Conservation (phyloP, 1,140 invertebrate species). For the Psilanteris sp. region DNA sequence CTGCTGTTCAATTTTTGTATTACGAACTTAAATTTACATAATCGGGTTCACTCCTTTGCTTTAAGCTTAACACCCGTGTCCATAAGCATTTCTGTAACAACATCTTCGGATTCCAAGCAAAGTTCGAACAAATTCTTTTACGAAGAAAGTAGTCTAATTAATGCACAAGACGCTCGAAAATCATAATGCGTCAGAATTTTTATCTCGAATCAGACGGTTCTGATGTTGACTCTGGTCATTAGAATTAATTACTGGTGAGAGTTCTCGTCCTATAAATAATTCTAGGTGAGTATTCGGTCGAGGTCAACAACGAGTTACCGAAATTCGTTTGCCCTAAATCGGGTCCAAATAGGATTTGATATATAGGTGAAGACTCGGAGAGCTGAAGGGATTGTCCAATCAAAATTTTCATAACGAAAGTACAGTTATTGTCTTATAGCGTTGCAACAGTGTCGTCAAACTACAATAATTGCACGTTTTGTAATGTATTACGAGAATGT, state of each 20-base stretch:
- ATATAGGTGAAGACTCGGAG: too few species aligned
- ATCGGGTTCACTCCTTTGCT: too few species aligned
- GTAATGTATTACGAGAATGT: constrained; percentile 42
- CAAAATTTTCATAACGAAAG: constrained; percentile 46
- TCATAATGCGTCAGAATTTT: too few species aligned
- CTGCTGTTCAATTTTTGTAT: too few species aligned
- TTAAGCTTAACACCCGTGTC: too few species aligned
- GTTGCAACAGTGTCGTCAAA: constrained; percentile 25
- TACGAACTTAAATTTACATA: too few species aligned
- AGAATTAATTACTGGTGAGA: constrained; percentile 62
- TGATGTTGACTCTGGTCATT: constrained; percentile 48
- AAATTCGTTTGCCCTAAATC: constrained; percentile 53
- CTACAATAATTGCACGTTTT: constrained; percentile 46
- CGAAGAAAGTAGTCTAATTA: constrained; percentile 8
- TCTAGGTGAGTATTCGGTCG: constrained; percentile 15
- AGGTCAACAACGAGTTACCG: constrained; percentile 39
- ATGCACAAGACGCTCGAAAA: constrained; percentile 1
- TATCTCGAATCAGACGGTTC: too few species aligned
- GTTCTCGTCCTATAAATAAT: constrained; percentile 63
- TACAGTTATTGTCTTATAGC: constrained; percentile 43
- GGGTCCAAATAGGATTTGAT: too few species aligned
- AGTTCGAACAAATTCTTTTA: too few species aligned
- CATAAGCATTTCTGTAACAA: too few species aligned
- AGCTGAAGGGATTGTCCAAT: constrained; percentile 13
- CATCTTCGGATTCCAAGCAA: too few species aligned